These are phyloP conservation scores for Silurus asotus DNA, from an alignment of 2,113 vertebrate species.

Conservation along the genomic window DNA sequence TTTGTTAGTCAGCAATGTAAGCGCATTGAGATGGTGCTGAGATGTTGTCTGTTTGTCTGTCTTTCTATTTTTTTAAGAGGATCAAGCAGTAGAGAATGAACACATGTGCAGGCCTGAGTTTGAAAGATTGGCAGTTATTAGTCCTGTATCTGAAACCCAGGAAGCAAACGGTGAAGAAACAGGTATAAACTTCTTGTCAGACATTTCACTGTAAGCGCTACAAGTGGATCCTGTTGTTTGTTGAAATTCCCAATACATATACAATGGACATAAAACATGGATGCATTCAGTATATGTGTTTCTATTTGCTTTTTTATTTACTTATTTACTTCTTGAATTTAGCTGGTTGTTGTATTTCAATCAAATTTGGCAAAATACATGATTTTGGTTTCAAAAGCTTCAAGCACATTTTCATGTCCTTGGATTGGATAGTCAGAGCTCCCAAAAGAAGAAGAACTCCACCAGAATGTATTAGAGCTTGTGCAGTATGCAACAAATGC, in stretches of 20 bases:
- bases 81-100: constrained; percentile 84
- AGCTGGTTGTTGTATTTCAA: background rate
- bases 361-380: background rate
- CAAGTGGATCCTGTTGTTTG: background rate
- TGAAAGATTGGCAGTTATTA: constrained; percentile 79
- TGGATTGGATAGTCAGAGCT: no score
- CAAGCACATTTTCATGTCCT: no score
- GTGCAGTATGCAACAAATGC: no score
- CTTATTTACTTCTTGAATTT: background rate
- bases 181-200: constrained; percentile 62
- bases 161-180: constrained; percentile 67
- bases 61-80: constrained; percentile 71
- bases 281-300: no score
- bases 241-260: background rate
- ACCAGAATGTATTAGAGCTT: no score
- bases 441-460: no score
- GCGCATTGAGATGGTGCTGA: background rate
- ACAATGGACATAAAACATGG: background rate
- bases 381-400: background rate
- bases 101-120: constrained; percentile 75
- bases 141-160: constrained; percentile 80
- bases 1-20: background rate
- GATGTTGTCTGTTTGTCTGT: background rate
- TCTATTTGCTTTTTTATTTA: no score
- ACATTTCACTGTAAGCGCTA: background rate